Base-by-base conservation (phyloP, 2,888 invertebrate species). In the Hoplodrina ambigua region DNA sequence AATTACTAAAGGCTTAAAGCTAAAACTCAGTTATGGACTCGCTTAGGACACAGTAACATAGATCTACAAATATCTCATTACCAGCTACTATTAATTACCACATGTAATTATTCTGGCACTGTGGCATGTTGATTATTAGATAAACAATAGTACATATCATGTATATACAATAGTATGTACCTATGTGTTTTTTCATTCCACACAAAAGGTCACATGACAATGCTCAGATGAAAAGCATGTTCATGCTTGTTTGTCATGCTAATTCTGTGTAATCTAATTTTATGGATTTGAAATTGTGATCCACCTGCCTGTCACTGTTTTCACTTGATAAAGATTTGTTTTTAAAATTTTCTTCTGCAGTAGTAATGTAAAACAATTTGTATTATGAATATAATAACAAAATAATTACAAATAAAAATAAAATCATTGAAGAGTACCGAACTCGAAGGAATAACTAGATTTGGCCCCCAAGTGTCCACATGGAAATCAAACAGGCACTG, bases 181-280 rank as follows among this genome's bases (percentile, higher is more conserved):
- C 0, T 10, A 7, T 41, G 44, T 44, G 44, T 44, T 44, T 10
- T 46, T 11, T 0, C 33, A 57, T 53, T 64, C 20, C 6, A 50
- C 50, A 78, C 44, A 78, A 72, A 57, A 49, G 19, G 15, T 15
- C 15, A 56, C 41, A 37, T 20, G 15, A 69, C 61, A 75, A 64
- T 19, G 15, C 46, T 20, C 37, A 11, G 5, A 76, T 58, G 50
- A 17, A 71, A 59, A 59, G 20, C 50, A 52, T 41, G n/a, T 19
- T 41, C 67, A 54, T 37, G 19, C 13, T 17, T 25, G 33, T 59
- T 53, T 69, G 53, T 58, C 53, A 76, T 69, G 70, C n/a, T 58
- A 54, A 76, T 69, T 61, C 44, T 44, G 49, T 17, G 19, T 44
- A 46, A 75, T 44, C 44, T 52, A 44, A 55, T 75, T 49, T 19